Evolutionary conservation across 35 echinoderm and acorn worm genomes (phyloP), one percentile per base, ranked within the genome.

Genomic region (Ptychodera flava): DNA sequence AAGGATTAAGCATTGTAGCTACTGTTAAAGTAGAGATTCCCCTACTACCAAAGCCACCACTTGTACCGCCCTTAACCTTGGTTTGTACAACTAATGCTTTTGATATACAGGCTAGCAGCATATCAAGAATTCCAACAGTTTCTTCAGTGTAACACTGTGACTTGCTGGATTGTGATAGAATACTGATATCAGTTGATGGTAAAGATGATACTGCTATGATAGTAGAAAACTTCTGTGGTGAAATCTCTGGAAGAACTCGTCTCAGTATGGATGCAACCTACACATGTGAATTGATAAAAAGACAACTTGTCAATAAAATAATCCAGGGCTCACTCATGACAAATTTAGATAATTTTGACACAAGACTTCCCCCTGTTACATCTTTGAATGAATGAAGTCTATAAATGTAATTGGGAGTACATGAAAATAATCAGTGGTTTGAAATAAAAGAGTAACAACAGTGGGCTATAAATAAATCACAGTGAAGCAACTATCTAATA

Each of bases 211-310:
- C 90, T 16, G 87, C 92, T 16, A 87, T 91, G 0, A 97, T 78
- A 33, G 82, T 86, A 29, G 93, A 90, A 91, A 97, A 97, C 87
- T 92, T 90, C 30, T 82, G 79, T 0, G 95, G 95, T 36, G 95
- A 83, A 31, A 97, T 91, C 37, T 97, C 92, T 34, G 93, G 95
- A 0, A 97, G 81, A 35, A 97, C 90, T 37, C 90, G 84, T 53
- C 95, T 82, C n/a, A 97, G 80, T 30, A 97, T 93, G 16, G 95
- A 91, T 31, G 86, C 91, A 2, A 97, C 95, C 94, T 97, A 78
- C 14, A 80, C n/a, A n/a, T n/a, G n/a, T n/a, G n/a, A n/a, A n/a
- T n/a, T n/a, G n/a, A n/a, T n/a, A n/a, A n/a, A n/a, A n/a, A n/a
- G n/a, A n/a, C n/a, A n/a, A n/a, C n/a, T n/a, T n/a, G n/a, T n/a